These are phyloP conservation scores for Sycophaga agraensis DNA, from an alignment of 1,140 invertebrate genomes.

Conservation along the genomic window DNA sequence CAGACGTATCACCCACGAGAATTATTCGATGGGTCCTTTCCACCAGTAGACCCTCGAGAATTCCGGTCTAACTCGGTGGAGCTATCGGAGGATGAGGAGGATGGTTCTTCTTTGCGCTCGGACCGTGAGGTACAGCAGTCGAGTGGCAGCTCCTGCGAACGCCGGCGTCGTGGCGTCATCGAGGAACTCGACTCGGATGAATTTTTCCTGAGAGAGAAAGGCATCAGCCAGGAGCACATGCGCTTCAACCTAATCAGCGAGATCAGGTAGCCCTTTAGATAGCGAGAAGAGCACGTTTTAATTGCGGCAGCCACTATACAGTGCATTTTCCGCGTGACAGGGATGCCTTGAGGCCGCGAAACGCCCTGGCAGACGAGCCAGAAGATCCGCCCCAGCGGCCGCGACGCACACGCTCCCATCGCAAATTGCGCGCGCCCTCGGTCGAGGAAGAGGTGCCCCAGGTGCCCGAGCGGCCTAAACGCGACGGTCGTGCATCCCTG, in stretches of 20 bases:
- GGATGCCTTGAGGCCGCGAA: slow-evolving; percentile 13
- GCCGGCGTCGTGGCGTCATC: slow-evolving; percentile 64
- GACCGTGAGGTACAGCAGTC: slow-evolving; percentile 56
- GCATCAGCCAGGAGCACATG: slow-evolving; percentile 79
- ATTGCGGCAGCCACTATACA: too few species aligned
- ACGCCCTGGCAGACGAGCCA: neutral
- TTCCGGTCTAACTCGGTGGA: slow-evolving; percentile 32
- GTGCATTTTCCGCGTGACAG: too few species aligned
- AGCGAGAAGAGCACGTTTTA: too few species aligned
- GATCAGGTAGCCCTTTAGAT: slow-evolving; percentile 73
- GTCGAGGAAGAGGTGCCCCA: slow-evolving; percentile 33
- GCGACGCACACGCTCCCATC: slow-evolving; percentile 42
- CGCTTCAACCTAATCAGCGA: slow-evolving; percentile 75
- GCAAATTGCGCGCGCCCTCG: slow-evolving; percentile 40
- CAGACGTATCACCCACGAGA: slow-evolving; percentile 26
- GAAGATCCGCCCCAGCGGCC: slow-evolving; percentile 48
- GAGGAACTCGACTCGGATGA: slow-evolving; percentile 85
- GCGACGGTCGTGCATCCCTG: slow-evolving; percentile 36
- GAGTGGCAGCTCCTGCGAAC: slow-evolving; percentile 57
- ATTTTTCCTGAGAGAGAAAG: slow-evolving; percentile 78
- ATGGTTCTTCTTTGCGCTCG: slow-evolving; percentile 41
- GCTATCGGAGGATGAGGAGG: slow-evolving; percentile 41
- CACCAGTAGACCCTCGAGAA: slow-evolving; percentile 43
- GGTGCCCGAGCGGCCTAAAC: slow-evolving; percentile 43
- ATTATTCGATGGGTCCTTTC: slow-evolving; percentile 36